phyloP scores from a whole-genome alignment of 1,140 invertebrate genomes.

The Drosophila auraria region DNA sequence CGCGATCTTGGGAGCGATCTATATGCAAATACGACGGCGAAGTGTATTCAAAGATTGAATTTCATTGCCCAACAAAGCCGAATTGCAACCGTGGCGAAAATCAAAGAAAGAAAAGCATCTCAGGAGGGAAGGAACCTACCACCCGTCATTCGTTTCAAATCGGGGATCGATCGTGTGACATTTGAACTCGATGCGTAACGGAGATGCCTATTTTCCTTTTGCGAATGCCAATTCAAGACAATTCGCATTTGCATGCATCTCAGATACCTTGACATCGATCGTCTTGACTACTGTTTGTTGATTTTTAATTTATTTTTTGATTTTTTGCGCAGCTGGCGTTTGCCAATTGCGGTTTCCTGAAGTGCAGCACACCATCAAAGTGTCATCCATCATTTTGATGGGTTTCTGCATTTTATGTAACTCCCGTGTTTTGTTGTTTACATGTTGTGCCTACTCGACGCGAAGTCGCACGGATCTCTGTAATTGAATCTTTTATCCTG shows the following conservation, averaged over 20 bases:
- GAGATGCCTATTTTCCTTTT: conserved; percentile 36
- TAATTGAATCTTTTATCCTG: conserved; percentile 82
- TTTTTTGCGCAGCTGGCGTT: conserved; percentile 72
- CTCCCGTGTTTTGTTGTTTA: conserved; percentile 58
- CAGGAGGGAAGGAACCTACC: conserved; percentile 25
- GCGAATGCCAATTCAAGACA: conserved; percentile 41
- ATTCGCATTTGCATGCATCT: conserved; percentile 77
- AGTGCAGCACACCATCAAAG: conserved; percentile 72
- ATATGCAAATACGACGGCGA: conserved; percentile 62
- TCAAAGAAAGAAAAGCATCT: conserved; percentile 31
- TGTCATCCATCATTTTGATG: conserved; percentile 81
- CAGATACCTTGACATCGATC: conserved; percentile 76
- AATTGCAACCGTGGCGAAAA: conserved; percentile 80
- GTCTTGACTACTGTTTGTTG: conserved; percentile 75
- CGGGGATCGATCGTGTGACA: conserved; percentile 63
- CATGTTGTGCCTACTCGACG: conserved; percentile 63
- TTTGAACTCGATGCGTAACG: conserved; percentile 56
- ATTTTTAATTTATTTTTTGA: conserved; percentile 82
- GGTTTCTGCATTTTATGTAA: conserved; percentile 58
- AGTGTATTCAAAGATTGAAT: conserved; percentile 59
- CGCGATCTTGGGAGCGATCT: conserved; percentile 51
- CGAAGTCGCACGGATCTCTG: conserved; percentile 67
- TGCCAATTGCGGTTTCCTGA: conserved; percentile 70
- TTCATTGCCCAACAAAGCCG: conserved; percentile 70
- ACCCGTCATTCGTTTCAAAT: conserved; percentile 51